These are phyloP conservation scores for Bubo blakistoni DNA, from an alignment of 2,113 vertebrate species.

Conservation along the genomic window DNA sequence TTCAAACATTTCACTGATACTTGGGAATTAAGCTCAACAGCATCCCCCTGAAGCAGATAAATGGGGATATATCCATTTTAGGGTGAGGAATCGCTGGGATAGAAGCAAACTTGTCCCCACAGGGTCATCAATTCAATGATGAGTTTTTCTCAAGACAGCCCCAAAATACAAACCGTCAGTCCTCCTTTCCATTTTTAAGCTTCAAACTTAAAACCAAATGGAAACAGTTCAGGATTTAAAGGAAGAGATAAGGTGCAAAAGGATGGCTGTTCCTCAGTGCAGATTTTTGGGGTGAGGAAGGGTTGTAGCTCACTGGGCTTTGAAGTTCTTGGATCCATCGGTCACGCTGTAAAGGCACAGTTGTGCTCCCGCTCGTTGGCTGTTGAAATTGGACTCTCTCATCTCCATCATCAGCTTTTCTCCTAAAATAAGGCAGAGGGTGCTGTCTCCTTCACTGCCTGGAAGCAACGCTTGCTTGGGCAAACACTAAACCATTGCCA, in stretches of 20 bases:
- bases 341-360: not conserved
- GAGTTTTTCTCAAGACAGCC: not conserved
- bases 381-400: not conserved
- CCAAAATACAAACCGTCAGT: not conserved
- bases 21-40: not conserved
- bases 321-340: not conserved
- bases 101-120: not conserved
- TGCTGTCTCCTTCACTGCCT: not conserved
- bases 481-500: not conserved
- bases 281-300: not conserved
- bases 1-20: not conserved
- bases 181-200: not conserved
- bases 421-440: not conserved
- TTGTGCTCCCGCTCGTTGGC: not conserved
- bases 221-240: not conserved
- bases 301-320: not conserved
- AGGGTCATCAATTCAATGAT: not conserved
- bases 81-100: not conserved
- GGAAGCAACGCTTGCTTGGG: rapidly evolving
- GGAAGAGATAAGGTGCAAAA: not conserved
- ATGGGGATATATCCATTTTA: not conserved
- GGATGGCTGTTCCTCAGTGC: not conserved
- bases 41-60: not conserved
- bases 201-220: not conserved
- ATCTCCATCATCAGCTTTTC: not conserved